These are phyloP conservation scores for Lates japonicus DNA, from an alignment of 2,797 vertebrate genomes.

Conservation along the genomic window DNA sequence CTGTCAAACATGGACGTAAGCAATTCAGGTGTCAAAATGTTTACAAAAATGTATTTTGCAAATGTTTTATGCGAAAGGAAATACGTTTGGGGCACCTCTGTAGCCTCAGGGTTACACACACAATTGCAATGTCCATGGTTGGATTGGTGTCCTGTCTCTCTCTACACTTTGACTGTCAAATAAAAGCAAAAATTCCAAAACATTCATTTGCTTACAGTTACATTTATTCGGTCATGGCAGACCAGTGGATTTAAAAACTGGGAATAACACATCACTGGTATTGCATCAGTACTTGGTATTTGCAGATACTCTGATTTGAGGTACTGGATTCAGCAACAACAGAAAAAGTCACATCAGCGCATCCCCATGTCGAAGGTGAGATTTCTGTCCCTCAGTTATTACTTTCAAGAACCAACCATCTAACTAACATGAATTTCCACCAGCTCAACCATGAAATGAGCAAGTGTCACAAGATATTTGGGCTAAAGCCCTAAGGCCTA, in stretches of 20 bases:
- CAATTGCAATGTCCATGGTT: background rate
- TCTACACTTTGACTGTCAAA: background rate
- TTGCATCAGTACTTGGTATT: background rate
- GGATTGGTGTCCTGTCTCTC: background rate
- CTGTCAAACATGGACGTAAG: background rate
- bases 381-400: background rate
- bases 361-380: background rate
- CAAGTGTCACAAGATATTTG: constrained; percentile 32
- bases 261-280: background rate
- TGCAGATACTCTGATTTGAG: background rate
- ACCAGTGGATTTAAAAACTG: background rate
- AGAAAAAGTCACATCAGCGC: background rate
- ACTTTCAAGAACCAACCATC: constrained; percentile 2
- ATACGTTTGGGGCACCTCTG: background rate
- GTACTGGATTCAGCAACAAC: background rate
- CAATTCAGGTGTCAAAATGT: background rate
- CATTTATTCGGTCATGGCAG: background rate
- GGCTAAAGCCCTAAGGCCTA: background rate
- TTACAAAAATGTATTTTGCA: background rate
- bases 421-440: constrained; percentile 2
- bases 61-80: background rate
- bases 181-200: background rate
- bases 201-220: constrained; percentile 5
- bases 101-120: background rate
- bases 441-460: constrained; percentile 28